Conservation (phyloP, 2,888 invertebrate genomes). For the Dendrolimus pini region DNA sequence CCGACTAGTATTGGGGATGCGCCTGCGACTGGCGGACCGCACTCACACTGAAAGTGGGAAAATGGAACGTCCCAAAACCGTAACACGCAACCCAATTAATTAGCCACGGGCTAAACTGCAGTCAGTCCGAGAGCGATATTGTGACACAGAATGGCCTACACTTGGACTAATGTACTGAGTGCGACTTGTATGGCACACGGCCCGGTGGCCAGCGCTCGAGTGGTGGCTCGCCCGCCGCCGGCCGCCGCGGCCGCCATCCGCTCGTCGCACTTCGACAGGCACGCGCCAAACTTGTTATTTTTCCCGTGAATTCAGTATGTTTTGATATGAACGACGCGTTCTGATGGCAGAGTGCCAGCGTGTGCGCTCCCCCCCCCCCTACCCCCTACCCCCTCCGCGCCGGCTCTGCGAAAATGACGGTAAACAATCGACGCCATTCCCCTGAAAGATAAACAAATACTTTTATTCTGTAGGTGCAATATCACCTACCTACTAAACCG, state of each 20-base stretch:
- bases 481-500: no score
- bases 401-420: background rate
- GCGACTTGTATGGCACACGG: conserved; percentile 68
- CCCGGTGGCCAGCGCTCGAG: conserved; percentile 62
- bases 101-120: background rate
- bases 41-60: background rate
- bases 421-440: background rate
- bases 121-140: background rate
- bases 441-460: background rate
- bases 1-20: background rate
- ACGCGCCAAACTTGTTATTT: conserved; percentile 66
- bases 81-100: background rate
- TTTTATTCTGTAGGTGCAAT: background rate
- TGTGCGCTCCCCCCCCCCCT: conserved; percentile 15
- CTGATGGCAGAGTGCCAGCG: conserved; percentile 50
- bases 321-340: conserved; percentile 58
- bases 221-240: conserved; percentile 3
- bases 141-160: background rate
- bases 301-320: conserved; percentile 54
- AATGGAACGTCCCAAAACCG: background rate
- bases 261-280: conserved; percentile 72
- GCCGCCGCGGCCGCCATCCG: conserved; percentile 27
- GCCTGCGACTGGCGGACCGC: background rate
- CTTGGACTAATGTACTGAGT: background rate
- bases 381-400: conserved; percentile 6